Conservation (phyloP, 2,888 invertebrate genomes). For the Lasiommata megera region DNA sequence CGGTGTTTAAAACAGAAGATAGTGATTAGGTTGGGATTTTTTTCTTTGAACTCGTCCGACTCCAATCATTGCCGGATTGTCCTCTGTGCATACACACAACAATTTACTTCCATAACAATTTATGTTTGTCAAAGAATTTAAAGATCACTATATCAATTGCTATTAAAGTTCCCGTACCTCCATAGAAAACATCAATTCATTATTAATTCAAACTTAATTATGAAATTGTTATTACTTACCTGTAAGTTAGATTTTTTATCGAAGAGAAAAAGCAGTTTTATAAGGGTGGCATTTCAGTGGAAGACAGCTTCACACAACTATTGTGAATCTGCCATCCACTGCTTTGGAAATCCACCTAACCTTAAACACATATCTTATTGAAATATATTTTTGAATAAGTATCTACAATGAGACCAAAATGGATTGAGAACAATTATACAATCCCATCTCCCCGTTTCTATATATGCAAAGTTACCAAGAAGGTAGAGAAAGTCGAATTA, state of each 20-base stretch:
- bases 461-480: slow-evolving; percentile 24
- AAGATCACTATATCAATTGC: not conserved
- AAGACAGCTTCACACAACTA: not conserved
- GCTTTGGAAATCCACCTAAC: too few relatives aligned
- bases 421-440: not conserved
- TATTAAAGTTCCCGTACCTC: slow-evolving; percentile 11
- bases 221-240: too few relatives aligned
- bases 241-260: too few relatives aligned
- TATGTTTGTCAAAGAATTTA: not conserved
- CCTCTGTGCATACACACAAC: slow-evolving; percentile 36
- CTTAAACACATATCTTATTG: too few relatives aligned
- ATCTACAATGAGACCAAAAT: not conserved
- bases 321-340: too few relatives aligned
- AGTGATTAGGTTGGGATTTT: slow-evolving; percentile 25
- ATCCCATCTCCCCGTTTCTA: slow-evolving; percentile 6
- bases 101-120: slow-evolving; percentile 33
- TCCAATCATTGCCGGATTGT: slow-evolving; percentile 38
- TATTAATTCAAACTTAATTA: too few relatives aligned
- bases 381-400: too few relatives aligned
- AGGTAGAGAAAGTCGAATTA: slow-evolving; percentile 32
- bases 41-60: slow-evolving; percentile 33
- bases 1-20: slow-evolving; percentile 26
- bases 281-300: too few relatives aligned
- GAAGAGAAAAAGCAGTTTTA: too few relatives aligned
- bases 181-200: slow-evolving; percentile 20